Base-by-base conservation (phyloP, 37 sponge, comb jelly and placozoan genomes). In the Halichondria panicea region DNA sequence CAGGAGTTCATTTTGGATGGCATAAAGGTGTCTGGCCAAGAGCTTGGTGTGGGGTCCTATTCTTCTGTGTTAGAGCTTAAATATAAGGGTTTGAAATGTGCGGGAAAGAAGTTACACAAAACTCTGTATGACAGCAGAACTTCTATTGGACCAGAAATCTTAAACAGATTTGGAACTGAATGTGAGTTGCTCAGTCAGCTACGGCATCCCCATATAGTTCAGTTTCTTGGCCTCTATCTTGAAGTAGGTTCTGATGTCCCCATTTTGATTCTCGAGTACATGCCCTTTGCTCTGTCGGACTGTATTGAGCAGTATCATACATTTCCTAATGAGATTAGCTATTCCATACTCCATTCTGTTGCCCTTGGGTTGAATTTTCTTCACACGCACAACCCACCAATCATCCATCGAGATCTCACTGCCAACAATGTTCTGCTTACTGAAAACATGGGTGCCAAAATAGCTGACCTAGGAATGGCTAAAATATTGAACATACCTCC, bases 321-420 rank as follows among this genome's bases (percentile, higher is more conserved):
- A 15, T 38, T 82, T 9, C 55, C 75, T 21, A 50, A 54, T 3
- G 83, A 82, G 58, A 44, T 82, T 28, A 56, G 83, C 46, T 82
- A 66, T 53, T 74, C 83, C 48, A 82, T 82, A 33, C 56, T 82
- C 22, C 76, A 69, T 41, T 77, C 81, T 32, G 82, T 87, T 45
- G 76, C 88, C 3, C 43, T 68, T 22, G 88, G 82, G 1, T 77
- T 87, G 21, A 67, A 80, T 55, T 87, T 54, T 58, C 55, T 87
- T 8, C 88, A 87, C 50, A 43, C 28, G 60, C 75, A 81, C 34
- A 35, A 28, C 1, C 83, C 83, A 13, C 36, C 58, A 34, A 87
- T 87, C 35, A 78, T 81, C 25, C 88, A 87, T 62, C 55, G 88
- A 11, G 82, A 87, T 31, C 77, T 87, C n/a, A 75, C 82, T 3